Percentiles rank a stretch among this genome's conserved stretches.
These are phyloP conservation scores for Intellagama lesueurii DNA, from an alignment of 2,797 vertebrate genomes.

Conservation along the genomic window DNA sequence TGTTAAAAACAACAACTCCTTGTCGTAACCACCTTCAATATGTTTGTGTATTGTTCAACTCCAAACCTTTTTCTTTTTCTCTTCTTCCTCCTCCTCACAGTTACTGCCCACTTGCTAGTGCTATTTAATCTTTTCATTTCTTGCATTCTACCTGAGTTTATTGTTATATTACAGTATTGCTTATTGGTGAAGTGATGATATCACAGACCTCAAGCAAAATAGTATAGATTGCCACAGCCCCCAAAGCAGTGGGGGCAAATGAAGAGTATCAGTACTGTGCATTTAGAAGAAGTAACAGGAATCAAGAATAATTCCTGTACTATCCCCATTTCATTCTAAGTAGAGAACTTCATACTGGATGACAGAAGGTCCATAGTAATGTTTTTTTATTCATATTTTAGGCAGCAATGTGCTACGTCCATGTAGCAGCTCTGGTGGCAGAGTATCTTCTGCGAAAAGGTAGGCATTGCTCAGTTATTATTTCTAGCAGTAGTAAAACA, in stretches of 20 bases:
- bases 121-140: not conserved
- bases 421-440: constrained; percentile 95
- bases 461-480: constrained; percentile 61
- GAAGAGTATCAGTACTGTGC: not conserved
- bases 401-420: constrained; percentile 98
- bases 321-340: not conserved
- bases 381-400: constrained; percentile 68
- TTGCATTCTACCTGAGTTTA: not conserved
- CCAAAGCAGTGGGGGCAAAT: not conserved
- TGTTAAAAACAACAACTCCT: not conserved
- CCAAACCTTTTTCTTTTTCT: no score
- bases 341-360: not conserved
- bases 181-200: not conserved
- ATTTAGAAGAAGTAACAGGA: not conserved
- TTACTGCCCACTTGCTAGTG: not conserved
- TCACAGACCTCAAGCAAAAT: not conserved
- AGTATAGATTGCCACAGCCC: not conserved
- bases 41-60: not conserved
- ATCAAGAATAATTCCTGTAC: not conserved
- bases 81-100: not conserved
- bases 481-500: not conserved
- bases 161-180: not conserved
- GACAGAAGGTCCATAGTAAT: not conserved
- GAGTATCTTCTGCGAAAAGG: constrained; percentile 98
- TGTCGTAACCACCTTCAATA: not conserved